Base-by-base conservation (phyloP, 2,113 vertebrate genomes). In the Agelaius phoeniceus region DNA sequence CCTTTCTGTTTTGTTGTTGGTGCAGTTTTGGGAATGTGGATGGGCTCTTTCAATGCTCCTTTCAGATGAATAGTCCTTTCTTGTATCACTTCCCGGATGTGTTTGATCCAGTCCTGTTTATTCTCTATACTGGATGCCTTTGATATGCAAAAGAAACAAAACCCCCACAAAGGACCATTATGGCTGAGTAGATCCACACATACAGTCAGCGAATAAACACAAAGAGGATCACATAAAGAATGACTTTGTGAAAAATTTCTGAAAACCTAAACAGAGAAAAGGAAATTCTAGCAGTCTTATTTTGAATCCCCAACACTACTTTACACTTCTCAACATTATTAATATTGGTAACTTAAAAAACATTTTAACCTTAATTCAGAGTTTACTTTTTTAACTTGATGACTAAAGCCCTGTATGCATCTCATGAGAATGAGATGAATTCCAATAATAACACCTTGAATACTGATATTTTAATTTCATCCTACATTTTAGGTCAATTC, bases 31-130 rank as follows among this genome's bases (percentile, higher is more conserved):
- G 99, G 99, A 80, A 99, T 99, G 91, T 99, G 99, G 87, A 99
- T 99, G 44, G 99, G 99, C 95, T 99, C 99, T 95, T 99, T 99
- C 74, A 99, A 98, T 22, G 99, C 99, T 55, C 99, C 99, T 95
- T 99, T 99, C 93, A 99, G 98, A 98, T 99, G 99, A 91, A 99
- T 98, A 18, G 99, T 99, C 84, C 99, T 98, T 96, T 99, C 99
- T 97, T 99, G 99, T 84, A 99, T 99, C 69, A 99, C 99, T 93
- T 99, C 99, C 49, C 99, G 98, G 97, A 99, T 99, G 97, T 99
- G 99, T 93, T 99, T 99, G 96, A 99, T 99, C 99, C 99, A 99
- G 97, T 99, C 99, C 97, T 99, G 99, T 96, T 99, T 99, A 98
- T 99, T 99, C 95, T 99, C 99, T 69, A 99, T 99, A 96, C 99